Conservation (phyloP, 1,140 invertebrate species). For the Tigriopus japonicus region DNA sequence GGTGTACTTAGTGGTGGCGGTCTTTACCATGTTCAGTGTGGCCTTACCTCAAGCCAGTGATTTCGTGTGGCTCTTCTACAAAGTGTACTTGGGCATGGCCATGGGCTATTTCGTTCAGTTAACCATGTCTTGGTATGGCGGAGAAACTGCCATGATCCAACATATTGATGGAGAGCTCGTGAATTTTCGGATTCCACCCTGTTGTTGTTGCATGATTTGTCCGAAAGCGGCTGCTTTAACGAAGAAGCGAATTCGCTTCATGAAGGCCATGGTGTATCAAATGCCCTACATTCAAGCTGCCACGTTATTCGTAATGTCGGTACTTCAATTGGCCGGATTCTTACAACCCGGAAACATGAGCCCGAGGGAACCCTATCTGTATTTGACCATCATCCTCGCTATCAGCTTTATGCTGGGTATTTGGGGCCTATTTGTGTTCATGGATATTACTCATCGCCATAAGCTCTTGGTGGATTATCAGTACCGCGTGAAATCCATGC, state of each 20-base stretch:
- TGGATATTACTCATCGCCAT: conserved; percentile 1
- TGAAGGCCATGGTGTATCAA: not conserved
- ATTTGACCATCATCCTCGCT: not conserved
- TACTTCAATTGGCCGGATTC: not conserved
- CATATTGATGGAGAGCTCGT: not conserved
- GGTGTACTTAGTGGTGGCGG: not conserved
- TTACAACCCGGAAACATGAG: not conserved
- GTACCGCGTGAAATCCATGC: not conserved
- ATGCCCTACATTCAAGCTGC: not conserved
- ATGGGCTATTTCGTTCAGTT: conserved; percentile 11
- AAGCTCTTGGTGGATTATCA: not conserved
- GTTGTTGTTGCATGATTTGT: not conserved
- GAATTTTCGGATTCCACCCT: not conserved
- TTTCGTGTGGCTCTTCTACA: conserved; percentile 5
- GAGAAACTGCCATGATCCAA: conserved; percentile 1
- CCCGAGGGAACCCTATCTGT: not conserved
- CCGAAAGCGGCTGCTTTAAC: not conserved
- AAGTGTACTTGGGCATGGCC: conserved; percentile 2
- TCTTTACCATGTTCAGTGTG: not conserved
- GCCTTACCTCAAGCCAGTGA: conserved; percentile 1
- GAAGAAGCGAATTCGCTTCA: not conserved
- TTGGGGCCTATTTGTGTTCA: conserved; percentile 11
- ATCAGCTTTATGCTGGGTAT: not conserved
- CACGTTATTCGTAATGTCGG: not conserved
- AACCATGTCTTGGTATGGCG: conserved; percentile 6